These are phyloP conservation scores for Drosophila mulleri DNA, from an alignment of 2,888 invertebrate species.

Conservation along the genomic window DNA sequence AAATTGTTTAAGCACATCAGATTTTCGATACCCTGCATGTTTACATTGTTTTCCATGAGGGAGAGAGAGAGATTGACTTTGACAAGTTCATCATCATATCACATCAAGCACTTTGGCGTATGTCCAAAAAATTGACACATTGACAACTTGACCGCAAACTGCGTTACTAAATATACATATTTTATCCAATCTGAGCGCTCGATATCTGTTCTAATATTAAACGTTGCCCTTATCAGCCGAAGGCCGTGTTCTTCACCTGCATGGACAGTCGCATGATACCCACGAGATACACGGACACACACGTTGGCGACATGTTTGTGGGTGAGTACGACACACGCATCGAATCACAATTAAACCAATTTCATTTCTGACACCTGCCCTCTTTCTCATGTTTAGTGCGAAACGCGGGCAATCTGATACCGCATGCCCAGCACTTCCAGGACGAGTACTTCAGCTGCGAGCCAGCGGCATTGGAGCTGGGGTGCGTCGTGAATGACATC, in stretches of 20 bases:
- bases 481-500: slow-evolving; percentile 96
- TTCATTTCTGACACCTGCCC: slow-evolving; percentile 31
- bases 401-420: slow-evolving; percentile 98
- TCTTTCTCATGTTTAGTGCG: slow-evolving; percentile 89
- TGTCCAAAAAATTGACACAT: slow-evolving; percentile 51
- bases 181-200: slow-evolving; percentile 13
- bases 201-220: slow-evolving; percentile 40
- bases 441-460: slow-evolving; percentile 96
- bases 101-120: slow-evolving; percentile 45
- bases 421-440: slow-evolving; percentile 94
- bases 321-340: slow-evolving; percentile 87
- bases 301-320: slow-evolving; percentile 99
- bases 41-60: neutral
- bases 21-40: neutral
- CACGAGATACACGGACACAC: slow-evolving; percentile 96
- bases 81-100: slow-evolving; percentile 5
- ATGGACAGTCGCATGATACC: slow-evolving; percentile 99
- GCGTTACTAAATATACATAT: slow-evolving; percentile 20
- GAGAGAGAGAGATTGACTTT: neutral
- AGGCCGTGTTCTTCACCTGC: slow-evolving; percentile 98
- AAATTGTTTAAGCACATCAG: neutral
- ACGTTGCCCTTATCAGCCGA: slow-evolving; percentile 89
- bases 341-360: slow-evolving; percentile 1
- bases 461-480: slow-evolving; percentile 97
- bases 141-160: slow-evolving; percentile 35